phyloP scores from a whole-genome alignment of 1,140 invertebrate genomes.

The Apis florea region DNA sequence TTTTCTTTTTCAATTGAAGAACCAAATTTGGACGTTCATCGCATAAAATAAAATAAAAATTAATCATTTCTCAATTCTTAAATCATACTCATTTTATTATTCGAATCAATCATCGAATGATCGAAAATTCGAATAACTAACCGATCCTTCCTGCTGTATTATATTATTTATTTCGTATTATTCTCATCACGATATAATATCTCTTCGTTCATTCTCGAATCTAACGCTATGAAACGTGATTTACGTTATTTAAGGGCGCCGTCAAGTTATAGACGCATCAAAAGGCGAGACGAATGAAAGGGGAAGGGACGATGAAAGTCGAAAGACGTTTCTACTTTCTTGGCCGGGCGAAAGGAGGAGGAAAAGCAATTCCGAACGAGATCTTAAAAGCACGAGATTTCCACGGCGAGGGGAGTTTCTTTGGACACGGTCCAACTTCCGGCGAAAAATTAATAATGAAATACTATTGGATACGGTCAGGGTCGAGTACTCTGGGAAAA shows the following conservation, averaged over 20 bases:
- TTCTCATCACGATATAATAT: too few species aligned
- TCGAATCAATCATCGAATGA: too few species aligned
- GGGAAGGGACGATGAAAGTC: not conserved
- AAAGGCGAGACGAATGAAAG: not conserved
- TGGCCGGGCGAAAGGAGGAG: not conserved
- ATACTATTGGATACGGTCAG: conserved; percentile 18
- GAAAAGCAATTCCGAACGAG: conserved; percentile 19
- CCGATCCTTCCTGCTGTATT: too few species aligned
- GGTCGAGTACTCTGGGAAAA: not conserved
- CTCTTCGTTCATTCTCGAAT: not conserved
- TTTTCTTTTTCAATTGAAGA: too few species aligned
- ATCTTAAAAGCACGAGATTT: conserved; percentile 20
- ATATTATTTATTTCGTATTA: too few species aligned
- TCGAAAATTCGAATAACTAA: too few species aligned
- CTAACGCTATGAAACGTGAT: not conserved
- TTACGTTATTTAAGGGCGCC: not conserved
- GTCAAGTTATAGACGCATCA: not conserved
- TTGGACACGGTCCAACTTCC: not conserved
- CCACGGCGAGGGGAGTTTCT: not conserved
- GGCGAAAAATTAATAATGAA: conserved; percentile 39
- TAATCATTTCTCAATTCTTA: too few species aligned
- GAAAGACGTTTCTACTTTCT: not conserved
- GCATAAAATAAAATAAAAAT: too few species aligned
- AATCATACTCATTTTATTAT: too few species aligned
- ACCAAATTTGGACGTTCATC: too few species aligned